These are phyloP conservation scores for Crambe crambe DNA, from an alignment of 37 sponge, comb jelly and placozoan species.

Conservation along the genomic window DNA sequence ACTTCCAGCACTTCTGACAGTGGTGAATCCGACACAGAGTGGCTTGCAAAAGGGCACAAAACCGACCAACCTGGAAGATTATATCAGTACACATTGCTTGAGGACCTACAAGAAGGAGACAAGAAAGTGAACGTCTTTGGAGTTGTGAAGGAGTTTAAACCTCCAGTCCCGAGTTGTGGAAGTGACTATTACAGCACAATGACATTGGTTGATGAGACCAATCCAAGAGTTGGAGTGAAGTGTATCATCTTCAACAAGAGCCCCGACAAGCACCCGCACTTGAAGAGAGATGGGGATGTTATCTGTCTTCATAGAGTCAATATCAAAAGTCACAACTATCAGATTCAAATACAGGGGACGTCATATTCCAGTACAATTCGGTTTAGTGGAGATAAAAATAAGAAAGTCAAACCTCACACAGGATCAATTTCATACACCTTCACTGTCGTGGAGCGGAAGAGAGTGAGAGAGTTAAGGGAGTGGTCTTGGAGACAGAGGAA, in stretches of 20 bases:
- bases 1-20: not conserved
- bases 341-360: constrained; percentile 7
- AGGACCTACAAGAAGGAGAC: constrained; percentile 2
- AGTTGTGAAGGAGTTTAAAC: constrained; percentile 47
- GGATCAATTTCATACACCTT: constrained; percentile 22
- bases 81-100: constrained; percentile 39
- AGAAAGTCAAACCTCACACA: constrained; percentile 23
- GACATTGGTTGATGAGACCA: constrained; percentile 38
- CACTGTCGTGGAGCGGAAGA: constrained; percentile 7
- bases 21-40: not conserved
- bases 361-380: constrained; percentile 11
- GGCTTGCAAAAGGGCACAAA: not conserved
- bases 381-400: constrained; percentile 12
- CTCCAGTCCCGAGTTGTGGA: constrained; percentile 5
- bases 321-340: not conserved
- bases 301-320: constrained; percentile 38
- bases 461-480: constrained; percentile 38
- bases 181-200: constrained; percentile 24
- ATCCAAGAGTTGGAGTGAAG: constrained; percentile 3
- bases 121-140: constrained; percentile 46
- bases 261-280: constrained; percentile 25
- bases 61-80: not conserved
- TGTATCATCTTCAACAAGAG: constrained; percentile 27
- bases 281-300: constrained; percentile 32
- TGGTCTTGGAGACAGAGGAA: constrained; percentile 10